Base-by-base conservation (phyloP, 2,888 invertebrate genomes). In the Macaria notata region DNA sequence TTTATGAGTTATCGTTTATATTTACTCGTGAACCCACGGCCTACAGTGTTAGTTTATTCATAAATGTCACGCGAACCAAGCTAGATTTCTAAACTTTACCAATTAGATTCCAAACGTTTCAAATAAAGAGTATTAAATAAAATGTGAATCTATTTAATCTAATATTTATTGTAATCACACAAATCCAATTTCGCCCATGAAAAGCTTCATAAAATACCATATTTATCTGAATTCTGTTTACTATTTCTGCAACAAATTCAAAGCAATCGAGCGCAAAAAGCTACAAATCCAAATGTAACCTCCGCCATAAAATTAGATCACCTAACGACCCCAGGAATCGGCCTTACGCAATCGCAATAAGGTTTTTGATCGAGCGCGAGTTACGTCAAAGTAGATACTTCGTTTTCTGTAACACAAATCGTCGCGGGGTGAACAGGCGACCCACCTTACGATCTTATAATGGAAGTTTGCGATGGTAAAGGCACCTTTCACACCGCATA, bases 401-500 rank as follows among this genome's bases (percentile, higher is more conserved):
- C 46, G 60, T 56, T 42, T 54, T 42, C 49, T 48, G 56, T 55
- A 50, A 47, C 68, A 68, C 69, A 72, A 75, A 75, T 73, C 68
- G 65, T 57, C 64, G 65, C 56, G 54, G 53, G 59, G 59, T 74
- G 72, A 76, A 78, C 68, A 73, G 73, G 63, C 62, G 62, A 66
- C 72, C 75, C 68, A 71, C 70, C 68, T 71, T 72, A 75, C 73
- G 71, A 73, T 70, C 72, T 73, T 75, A 76, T 79, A 79, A 81
- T 78, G 76, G 75, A 77, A 80, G 79, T 80, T 79, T 78, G 76
- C 82, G 80, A 75, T 78, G 81, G 68, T 79, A 75, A 82, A 69
- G 63, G 63, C 63, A 79, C 81, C 79, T 79, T 81, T 83, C 78
- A 76, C 79, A 79, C 78, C 74, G 68, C 69, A 65, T 62, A 63